These are phyloP conservation scores for Drosophila mauritiana DNA, from an alignment of 1,140 invertebrate genomes.

Conservation along the genomic window DNA sequence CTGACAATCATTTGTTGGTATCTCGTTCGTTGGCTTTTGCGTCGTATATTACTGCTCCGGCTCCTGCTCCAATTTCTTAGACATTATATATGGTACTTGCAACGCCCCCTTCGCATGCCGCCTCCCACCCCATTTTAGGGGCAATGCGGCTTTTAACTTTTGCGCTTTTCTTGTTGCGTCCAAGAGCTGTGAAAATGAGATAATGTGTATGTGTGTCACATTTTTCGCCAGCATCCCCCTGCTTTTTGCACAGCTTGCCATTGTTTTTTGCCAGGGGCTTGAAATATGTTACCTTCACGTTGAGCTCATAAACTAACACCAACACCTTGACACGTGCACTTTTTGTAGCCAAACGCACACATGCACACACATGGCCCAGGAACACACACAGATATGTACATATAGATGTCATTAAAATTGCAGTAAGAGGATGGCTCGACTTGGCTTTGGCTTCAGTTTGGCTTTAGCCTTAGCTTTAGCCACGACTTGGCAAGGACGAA, in stretches of 20 bases:
- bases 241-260: conserved; percentile 43
- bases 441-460: conserved; percentile 39
- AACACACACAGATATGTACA: conserved; percentile 16
- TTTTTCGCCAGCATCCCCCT: conserved; percentile 29
- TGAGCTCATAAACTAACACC: conserved; percentile 83
- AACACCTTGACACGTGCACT: conserved; percentile 80
- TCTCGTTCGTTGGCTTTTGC: conserved; percentile 40
- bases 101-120: conserved; percentile 41
- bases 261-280: conserved; percentile 75
- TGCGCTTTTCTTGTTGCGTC: conserved; percentile 70
- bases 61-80: conserved; percentile 29
- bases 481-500: conserved; percentile 69
- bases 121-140: conserved; percentile 2
- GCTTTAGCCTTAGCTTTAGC: conserved; percentile 39
- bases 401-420: conserved; percentile 81
- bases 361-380: conserved; percentile 1
- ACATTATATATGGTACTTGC: conserved; percentile 55
- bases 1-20: conserved; percentile 64
- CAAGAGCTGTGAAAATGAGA: conserved; percentile 79
- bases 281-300: conserved; percentile 82
- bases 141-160: conserved; percentile 74
- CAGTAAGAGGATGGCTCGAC: conserved; percentile 73
- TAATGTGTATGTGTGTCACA: conserved; percentile 83
- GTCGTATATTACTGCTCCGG: conserved; percentile 38
- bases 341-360: conserved; percentile 63